These are phyloP conservation scores for Stigmatopora argus DNA, from an alignment of 2,113 vertebrate species.

Conservation along the genomic window DNA sequence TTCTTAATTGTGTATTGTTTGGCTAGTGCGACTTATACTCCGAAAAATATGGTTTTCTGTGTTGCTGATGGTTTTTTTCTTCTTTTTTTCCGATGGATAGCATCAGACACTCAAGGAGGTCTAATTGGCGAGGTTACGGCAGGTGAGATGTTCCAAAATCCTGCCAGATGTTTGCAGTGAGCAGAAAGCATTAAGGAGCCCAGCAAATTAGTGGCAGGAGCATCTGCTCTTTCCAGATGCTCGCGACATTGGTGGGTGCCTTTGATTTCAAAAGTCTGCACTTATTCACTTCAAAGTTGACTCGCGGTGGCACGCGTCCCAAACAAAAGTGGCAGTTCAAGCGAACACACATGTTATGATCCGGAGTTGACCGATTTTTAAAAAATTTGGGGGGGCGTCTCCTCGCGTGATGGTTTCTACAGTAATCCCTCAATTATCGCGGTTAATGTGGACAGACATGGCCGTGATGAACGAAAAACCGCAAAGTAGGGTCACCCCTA, in stretches of 20 bases:
- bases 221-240: constrained; percentile 4
- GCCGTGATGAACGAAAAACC: no score
- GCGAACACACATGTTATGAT: not conserved
- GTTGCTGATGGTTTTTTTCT: not conserved
- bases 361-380: no score
- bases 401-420: no score
- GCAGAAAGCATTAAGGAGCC: constrained; percentile 1
- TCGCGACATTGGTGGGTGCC: not conserved
- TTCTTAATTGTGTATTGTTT: no score
- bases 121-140: not conserved
- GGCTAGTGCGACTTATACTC: no score
- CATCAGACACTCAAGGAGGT: not conserved
- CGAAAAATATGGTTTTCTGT: no score
- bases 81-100: not conserved
- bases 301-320: not conserved
- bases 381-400: no score
- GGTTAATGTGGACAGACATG: no score
- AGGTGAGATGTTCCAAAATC: constrained; percentile 2
- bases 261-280: constrained; percentile 2
- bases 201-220: not conserved
- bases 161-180: not conserved
- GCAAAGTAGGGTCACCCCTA: no score
- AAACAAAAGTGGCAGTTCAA: not conserved
- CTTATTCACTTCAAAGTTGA: constrained; percentile 1
- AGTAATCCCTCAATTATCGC: no score